Conservation (phyloP, 2,113 vertebrate genomes). For the Cygnus buccinator region DNA sequence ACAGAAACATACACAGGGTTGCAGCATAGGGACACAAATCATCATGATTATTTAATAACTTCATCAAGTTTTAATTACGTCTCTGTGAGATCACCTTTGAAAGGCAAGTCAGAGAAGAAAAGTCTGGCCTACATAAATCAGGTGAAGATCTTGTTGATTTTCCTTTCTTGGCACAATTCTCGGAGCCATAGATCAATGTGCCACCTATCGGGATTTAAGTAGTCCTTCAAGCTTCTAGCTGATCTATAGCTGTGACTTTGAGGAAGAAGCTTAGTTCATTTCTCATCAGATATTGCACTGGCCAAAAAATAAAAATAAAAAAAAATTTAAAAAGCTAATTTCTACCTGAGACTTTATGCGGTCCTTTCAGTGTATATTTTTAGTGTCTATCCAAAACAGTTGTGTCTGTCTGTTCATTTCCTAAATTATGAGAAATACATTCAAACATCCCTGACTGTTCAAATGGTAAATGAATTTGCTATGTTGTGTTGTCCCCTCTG, state of each 20-base stretch:
- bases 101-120: slow-evolving; percentile 28
- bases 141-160: slow-evolving; percentile 23
- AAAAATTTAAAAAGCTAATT: background rate
- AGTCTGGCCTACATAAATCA: slow-evolving; percentile 36
- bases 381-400: background rate
- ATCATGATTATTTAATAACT: slow-evolving; percentile 28
- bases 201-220: background rate
- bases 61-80: slow-evolving; percentile 23
- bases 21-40: background rate
- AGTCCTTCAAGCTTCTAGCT: slow-evolving; percentile 32
- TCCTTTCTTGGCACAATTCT: background rate
- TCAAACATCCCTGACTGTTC: background rate
- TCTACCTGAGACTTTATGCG: background rate
- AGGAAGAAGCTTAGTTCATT: background rate
- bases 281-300: background rate
- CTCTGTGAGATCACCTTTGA: slow-evolving; percentile 6
- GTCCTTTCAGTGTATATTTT: background rate
- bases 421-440: slow-evolving; percentile 5
- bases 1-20: background rate
- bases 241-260: slow-evolving; percentile 36
- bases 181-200: background rate
- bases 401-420: background rate
- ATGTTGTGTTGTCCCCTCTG: background rate
- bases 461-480: background rate
- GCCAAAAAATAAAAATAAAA: background rate